Percentiles rank a stretch among this genome's conserved stretches.
Conservation (phyloP, 2,113 vertebrate genomes). For the Ptilonorhynchus violaceus region DNA sequence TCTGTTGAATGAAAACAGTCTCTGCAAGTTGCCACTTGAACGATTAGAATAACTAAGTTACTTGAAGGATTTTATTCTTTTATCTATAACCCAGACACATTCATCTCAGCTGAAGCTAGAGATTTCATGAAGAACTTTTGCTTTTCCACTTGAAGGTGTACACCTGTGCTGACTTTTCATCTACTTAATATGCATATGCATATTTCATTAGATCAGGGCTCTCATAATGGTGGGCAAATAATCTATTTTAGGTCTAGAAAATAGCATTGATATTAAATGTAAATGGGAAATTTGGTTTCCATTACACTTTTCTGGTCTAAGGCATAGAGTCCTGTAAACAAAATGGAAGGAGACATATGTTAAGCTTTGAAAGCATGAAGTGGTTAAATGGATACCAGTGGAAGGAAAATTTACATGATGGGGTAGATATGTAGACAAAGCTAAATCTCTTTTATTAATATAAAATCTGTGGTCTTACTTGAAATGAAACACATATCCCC, state of each 20-base stretch:
- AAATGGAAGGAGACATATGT: neutral
- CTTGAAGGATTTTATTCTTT: neutral
- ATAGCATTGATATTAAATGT: constrained; percentile 9
- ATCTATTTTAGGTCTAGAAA: neutral
- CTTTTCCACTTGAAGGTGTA: neutral
- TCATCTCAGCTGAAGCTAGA: neutral
- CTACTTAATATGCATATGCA: neutral
- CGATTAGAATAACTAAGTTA: neutral
- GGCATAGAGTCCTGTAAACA: neutral
- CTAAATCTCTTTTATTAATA: constrained; percentile 41
- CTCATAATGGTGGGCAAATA: constrained; percentile 30
- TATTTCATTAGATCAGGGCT: neutral
- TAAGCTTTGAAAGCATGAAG: neutral
- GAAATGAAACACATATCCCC: constrained; percentile 7
- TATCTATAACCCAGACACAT: neutral
- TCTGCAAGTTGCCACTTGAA: neutral
- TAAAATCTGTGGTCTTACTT: constrained; percentile 41
- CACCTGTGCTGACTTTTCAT: neutral
- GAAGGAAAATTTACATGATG: neutral
- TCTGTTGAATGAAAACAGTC: neutral
- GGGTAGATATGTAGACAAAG: neutral
- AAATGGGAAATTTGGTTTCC: constrained; percentile 20
- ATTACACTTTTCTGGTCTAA: neutral
- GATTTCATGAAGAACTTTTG: neutral
- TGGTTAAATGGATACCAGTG: neutral